Base-by-base conservation (phyloP, 2,888 invertebrate species). In the Pristionchus maxplancki region DNA sequence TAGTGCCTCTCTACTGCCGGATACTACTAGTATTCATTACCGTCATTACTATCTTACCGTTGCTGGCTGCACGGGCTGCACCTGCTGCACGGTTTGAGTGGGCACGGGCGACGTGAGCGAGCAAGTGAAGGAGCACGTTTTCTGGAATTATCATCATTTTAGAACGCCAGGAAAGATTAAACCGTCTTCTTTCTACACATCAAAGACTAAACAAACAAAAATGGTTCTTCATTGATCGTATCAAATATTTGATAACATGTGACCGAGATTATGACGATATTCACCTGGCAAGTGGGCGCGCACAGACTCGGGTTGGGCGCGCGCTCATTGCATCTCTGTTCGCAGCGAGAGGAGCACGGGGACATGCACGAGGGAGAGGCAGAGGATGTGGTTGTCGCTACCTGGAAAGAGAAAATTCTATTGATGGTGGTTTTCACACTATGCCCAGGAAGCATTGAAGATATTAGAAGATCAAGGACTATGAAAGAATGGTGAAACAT, bases 61-160 rank as follows among this genome's bases (percentile, higher is more conserved):
- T 3, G 48, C 0, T n/a, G 85, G 28, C 20, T 37, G 34, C 17
- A 3, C 17, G 0, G 44, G 78, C 24, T 48, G 28, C 58, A 81
- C 44, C 31, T 81, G 64, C 37, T 81, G 64, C 15, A 62, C 31
- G 58, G 88, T 62, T 11, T 78, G 58, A 6, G 88, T 53, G 37
- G 88, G 88, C 24, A 62, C 62, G 17, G 78, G 78, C 24, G 62
- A 53, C 2, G 88, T 44, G 28, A 81, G 44, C 44, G 53, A 17
- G 44, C 88, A 88, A 31, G 81, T 81, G 81, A 88, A 88, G 20
- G 37, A 28, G 62, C 88, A 88, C 6, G 88, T 88, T n/a, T 81
- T 88, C 88, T 88, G 88, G 2, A n/a, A 58, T n/a, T 58, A 58
- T 58, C 3, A 53, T 31, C n/a, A 3, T 67, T 15, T 67, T 17